Evolutionary conservation across 2,888 invertebrate species (phyloP).

Genomic region (Drosophila koepferae): DNA sequence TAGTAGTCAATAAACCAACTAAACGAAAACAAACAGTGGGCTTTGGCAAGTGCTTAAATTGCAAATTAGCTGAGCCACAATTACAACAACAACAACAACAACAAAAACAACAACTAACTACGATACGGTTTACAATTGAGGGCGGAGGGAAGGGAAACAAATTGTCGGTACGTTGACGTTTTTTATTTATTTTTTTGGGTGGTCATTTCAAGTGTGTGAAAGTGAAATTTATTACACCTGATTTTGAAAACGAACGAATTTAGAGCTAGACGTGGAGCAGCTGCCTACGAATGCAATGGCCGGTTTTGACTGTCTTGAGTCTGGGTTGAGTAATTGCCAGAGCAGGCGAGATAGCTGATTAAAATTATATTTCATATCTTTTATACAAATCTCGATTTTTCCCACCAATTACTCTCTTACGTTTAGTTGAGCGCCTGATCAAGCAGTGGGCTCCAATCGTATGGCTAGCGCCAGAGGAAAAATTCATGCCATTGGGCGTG

Average conservation of each 20-base stretch:
- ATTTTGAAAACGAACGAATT: slow-evolving; percentile 61
- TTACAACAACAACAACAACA: slow-evolving; percentile 23
- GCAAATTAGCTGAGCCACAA: slow-evolving; percentile 60
- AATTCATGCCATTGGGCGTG: slow-evolving; percentile 88
- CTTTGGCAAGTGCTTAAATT: slow-evolving; percentile 41
- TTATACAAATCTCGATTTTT: slow-evolving; percentile 28
- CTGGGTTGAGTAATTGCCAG: slow-evolving; percentile 53
- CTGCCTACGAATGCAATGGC: slow-evolving; percentile 22
- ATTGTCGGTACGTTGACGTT: slow-evolving; percentile 33
- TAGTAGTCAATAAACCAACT: slow-evolving; percentile 40
- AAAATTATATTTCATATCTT: slow-evolving; percentile 36
- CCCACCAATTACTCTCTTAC: not conserved
- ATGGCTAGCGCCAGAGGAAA: slow-evolving; percentile 89
- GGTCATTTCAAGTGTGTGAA: slow-evolving; percentile 70
- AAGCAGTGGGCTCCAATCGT: slow-evolving; percentile 89
- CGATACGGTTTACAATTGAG: slow-evolving; percentile 1
- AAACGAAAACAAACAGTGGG: slow-evolving; percentile 10
- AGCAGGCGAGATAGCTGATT: slow-evolving; percentile 50
- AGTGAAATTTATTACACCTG: slow-evolving; percentile 78
- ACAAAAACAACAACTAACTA: slow-evolving; percentile 11
- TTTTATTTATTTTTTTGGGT: slow-evolving; percentile 46
- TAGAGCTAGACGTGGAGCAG: slow-evolving; percentile 53
- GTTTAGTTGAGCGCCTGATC: slow-evolving; percentile 85
- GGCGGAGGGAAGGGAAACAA: slow-evolving; percentile 24
- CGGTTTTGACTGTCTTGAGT: slow-evolving; percentile 9